Conservation (phyloP, 2,113 vertebrate genomes). For the Syngnathus typhle region DNA sequence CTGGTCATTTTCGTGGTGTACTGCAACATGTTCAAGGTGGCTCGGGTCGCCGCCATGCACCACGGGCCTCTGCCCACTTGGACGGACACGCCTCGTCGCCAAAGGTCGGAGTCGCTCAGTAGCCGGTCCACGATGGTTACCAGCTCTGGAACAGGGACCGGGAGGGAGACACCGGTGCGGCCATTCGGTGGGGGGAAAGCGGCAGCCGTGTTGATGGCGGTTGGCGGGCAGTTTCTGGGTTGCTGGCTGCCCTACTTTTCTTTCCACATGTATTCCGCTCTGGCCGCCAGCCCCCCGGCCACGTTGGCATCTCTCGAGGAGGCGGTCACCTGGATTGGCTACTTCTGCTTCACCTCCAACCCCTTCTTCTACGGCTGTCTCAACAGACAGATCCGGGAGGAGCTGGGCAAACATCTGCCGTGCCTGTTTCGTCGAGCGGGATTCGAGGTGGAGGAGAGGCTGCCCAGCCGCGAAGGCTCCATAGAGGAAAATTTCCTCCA, state of each 20-base stretch:
- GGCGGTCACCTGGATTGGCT: slow-evolving; percentile 94
- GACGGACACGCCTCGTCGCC: slow-evolving; percentile 86
- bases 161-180: slow-evolving; percentile 82
- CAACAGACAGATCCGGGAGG: slow-evolving; percentile 93
- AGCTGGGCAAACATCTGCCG: slow-evolving; percentile 84
- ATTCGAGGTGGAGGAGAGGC: slow-evolving; percentile 78
- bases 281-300: slow-evolving; percentile 76
- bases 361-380: slow-evolving; percentile 97
- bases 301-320: slow-evolving; percentile 80
- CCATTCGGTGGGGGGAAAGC: slow-evolving; percentile 91
- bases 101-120: slow-evolving; percentile 87
- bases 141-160: slow-evolving; percentile 74
- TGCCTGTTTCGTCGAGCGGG: slow-evolving; percentile 84
- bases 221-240: slow-evolving; percentile 93
- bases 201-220: slow-evolving; percentile 82
- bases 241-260: slow-evolving; percentile 98
- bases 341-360: slow-evolving; percentile 96
- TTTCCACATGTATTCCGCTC: slow-evolving; percentile 88
- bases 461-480: slow-evolving; percentile 90
- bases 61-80: slow-evolving; percentile 89
- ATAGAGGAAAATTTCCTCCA: slow-evolving; percentile 98
- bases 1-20: slow-evolving; percentile 92
- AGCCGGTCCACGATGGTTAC: slow-evolving; percentile 95
- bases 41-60: slow-evolving; percentile 92
- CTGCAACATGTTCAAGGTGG: slow-evolving; percentile 98